Conservation (phyloP, 1,140 invertebrate genomes). For the Macrotrachela quadricornifera region DNA sequence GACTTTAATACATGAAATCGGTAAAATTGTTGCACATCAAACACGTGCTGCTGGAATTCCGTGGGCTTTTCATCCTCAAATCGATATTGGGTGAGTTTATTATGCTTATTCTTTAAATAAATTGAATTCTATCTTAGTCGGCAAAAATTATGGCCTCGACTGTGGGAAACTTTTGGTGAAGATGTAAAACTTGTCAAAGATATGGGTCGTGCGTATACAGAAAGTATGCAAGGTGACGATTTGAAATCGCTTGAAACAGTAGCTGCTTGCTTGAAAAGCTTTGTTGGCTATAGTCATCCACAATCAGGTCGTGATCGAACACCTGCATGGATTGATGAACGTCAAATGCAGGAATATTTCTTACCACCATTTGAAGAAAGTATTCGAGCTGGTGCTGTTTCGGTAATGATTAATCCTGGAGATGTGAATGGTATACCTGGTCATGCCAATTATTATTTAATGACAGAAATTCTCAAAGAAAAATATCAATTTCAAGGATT, state of each 20-base stretch:
- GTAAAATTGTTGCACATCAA: background rate
- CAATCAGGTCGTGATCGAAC: background rate
- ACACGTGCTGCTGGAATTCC: slow-evolving; percentile 1
- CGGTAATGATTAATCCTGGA: slow-evolving; percentile 1
- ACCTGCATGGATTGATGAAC: background rate
- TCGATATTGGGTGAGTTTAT: background rate
- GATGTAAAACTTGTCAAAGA: background rate
- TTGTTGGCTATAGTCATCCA: background rate
- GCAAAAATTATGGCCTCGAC: background rate
- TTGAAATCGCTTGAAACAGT: background rate
- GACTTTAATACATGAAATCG: background rate
- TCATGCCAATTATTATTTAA: slow-evolving; percentile 1
- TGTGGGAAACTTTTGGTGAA: slow-evolving; percentile 2
- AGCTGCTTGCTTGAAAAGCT: slow-evolving; percentile 1
- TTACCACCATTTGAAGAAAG: slow-evolving; percentile 4
- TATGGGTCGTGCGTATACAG: background rate
- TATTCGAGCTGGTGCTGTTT: background rate
- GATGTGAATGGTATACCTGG: slow-evolving; percentile 3
- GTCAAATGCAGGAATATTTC: background rate
- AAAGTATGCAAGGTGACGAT: background rate
- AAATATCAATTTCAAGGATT: background rate
- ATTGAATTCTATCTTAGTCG: background rate
- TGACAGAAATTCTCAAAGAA: slow-evolving; percentile 1
- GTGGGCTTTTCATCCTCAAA: slow-evolving; percentile 1
- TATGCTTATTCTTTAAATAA: too few species aligned